Percentiles rank a stretch among this genome's conserved stretches.
Conservation (phyloP, 2,888 invertebrate species). For the Calliopum simillimum region DNA sequence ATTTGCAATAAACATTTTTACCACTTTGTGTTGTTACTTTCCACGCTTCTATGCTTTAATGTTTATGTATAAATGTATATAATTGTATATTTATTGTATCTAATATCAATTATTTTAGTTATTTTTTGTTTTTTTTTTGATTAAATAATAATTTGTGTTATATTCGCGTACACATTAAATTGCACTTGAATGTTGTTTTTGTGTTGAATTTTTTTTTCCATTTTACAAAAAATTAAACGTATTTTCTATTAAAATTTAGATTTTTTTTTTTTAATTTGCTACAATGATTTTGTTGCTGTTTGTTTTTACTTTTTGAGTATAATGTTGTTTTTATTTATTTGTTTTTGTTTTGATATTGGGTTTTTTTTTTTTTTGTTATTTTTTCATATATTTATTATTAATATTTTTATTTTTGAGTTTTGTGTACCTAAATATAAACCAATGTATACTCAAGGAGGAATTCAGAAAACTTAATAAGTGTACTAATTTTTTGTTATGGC, state of each 20-base stretch:
- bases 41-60: background rate
- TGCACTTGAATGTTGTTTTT: too few species aligned
- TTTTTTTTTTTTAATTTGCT: slow-evolving; percentile 35
- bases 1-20: background rate
- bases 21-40: background rate
- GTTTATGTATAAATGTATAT: background rate
- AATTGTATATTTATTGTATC: slow-evolving; percentile 21
- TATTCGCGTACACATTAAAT: too few species aligned
- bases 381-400: too few species aligned
- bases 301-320: slow-evolving; percentile 36
- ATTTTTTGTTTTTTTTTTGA: background rate
- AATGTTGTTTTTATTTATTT: too few species aligned
- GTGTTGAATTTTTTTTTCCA: too few species aligned
- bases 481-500: too few species aligned
- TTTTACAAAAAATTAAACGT: background rate
- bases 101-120: slow-evolving; percentile 3
- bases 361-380: too few species aligned
- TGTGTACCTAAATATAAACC: too few species aligned
- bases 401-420: too few species aligned
- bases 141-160: slow-evolving; percentile 12
- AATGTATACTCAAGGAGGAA: too few species aligned
- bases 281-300: slow-evolving; percentile 36
- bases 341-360: too few species aligned
- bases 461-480: too few species aligned
- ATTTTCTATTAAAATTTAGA: background rate